Conservation (phyloP, 2,113 vertebrate genomes). For the Sigmodon hispidus region DNA sequence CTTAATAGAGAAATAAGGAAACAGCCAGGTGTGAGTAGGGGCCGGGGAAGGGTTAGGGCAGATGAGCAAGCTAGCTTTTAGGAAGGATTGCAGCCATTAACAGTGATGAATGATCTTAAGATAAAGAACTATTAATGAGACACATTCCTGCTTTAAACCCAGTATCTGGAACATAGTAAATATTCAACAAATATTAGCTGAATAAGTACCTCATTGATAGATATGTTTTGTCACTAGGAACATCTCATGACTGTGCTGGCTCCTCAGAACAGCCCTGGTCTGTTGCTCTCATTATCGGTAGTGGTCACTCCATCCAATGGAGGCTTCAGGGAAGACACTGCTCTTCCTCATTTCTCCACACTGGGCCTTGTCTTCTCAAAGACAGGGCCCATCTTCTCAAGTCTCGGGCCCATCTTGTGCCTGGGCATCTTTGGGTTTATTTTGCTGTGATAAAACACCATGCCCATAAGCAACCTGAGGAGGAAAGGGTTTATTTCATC, state of each 20-base stretch:
- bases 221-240: background rate
- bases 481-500: background rate
- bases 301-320: too few relatives aligned
- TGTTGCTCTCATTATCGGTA: background rate
- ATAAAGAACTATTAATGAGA: background rate
- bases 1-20: background rate
- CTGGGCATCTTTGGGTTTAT: background rate
- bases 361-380: background rate
- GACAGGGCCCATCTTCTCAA: too few relatives aligned
- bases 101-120: background rate
- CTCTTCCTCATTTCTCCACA: background rate
- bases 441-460: background rate
- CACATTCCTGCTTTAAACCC: background rate
- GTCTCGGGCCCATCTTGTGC: background rate
- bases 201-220: background rate
- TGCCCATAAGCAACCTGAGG: background rate
- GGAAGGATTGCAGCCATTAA: background rate
- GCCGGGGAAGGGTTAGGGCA: background rate
- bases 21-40: background rate
- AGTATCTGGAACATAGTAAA: background rate
- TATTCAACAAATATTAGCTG: background rate
- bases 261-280: background rate
- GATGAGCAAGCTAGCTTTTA: background rate
- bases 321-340: fast-evolving
- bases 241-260: background rate